Evolutionary conservation across 2,888 invertebrate species (phyloP).

Genomic region (Epirrhoe tristata): DNA sequence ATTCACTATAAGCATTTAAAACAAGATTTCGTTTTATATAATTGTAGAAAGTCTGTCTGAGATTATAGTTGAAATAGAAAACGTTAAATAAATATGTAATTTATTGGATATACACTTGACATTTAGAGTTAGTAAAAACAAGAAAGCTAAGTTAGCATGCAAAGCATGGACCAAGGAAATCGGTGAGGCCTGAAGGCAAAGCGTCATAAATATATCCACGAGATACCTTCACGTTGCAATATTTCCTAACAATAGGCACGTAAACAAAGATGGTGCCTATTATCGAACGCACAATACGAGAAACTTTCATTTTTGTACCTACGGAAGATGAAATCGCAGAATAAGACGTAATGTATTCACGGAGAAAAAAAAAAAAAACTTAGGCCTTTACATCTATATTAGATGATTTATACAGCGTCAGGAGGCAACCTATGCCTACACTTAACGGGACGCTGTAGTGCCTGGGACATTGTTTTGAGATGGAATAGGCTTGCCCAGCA

Average conservation of each 20-base stretch:
- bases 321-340: slow-evolving; percentile 55
- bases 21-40: not conserved
- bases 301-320: slow-evolving; percentile 53
- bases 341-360: slow-evolving; percentile 52
- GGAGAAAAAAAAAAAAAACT: too few species aligned
- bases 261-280: slow-evolving; percentile 55
- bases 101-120: slow-evolving; percentile 2
- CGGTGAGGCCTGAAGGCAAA: slow-evolving; percentile 25
- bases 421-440: too few species aligned
- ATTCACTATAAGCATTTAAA: not conserved
- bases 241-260: slow-evolving; percentile 65
- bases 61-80: not conserved
- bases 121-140: slow-evolving; percentile 20
- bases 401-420: too few species aligned
- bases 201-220: slow-evolving; percentile 48
- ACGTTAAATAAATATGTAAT: not conserved
- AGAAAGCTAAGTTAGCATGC: slow-evolving; percentile 16
- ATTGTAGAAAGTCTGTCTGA: not conserved
- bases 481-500: too few species aligned
- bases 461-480: too few species aligned
- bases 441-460: too few species aligned
- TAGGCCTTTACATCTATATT: too few species aligned
- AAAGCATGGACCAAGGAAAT: slow-evolving; percentile 18
- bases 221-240: slow-evolving; percentile 52
- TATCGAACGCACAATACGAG: slow-evolving; percentile 51